Percentiles rank a stretch among this genome's conserved stretches.
phyloP scores from a whole-genome alignment of 2,113 vertebrate genomes.

The Tupaia chinensis region DNA sequence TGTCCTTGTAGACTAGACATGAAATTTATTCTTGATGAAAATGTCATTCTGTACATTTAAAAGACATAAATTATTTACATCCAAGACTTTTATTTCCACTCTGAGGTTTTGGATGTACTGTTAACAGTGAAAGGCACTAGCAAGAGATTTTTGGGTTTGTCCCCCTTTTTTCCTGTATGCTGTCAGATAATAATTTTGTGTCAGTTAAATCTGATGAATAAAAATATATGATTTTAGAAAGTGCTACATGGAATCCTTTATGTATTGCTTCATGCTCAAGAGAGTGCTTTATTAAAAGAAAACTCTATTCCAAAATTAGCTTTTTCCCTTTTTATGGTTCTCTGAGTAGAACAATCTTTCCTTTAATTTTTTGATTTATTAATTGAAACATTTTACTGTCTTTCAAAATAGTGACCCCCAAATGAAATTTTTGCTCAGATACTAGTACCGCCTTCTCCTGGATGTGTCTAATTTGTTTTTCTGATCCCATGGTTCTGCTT shows the following conservation, averaged over 20 bases:
- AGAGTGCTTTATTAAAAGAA: conserved; percentile 46
- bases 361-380: conserved; percentile 62
- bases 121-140: conserved; percentile 41
- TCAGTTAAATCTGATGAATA: conserved; percentile 46
- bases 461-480: conserved; percentile 3
- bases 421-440: conserved; percentile 62
- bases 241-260: neutral
- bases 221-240: conserved; percentile 39
- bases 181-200: conserved; percentile 11
- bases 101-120: neutral
- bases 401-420: conserved; percentile 46
- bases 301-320: neutral
- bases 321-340: conserved; percentile 24
- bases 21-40: neutral
- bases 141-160: neutral
- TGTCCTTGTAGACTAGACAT: neutral
- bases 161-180: conserved; percentile 15
- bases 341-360: conserved; percentile 49
- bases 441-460: conserved; percentile 5
- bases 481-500: conserved; percentile 78
- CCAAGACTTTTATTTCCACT: neutral
- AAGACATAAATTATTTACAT: neutral
- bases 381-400: conserved; percentile 24
- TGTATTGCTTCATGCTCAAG: conserved; percentile 21
- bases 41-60: conserved; percentile 37